A percentile compares a stretch with the other conserved stretches of the same genome.
Evolutionary conservation across 2,888 invertebrate species (phyloP).

Genomic region (Iselma pallidipennis): DNA sequence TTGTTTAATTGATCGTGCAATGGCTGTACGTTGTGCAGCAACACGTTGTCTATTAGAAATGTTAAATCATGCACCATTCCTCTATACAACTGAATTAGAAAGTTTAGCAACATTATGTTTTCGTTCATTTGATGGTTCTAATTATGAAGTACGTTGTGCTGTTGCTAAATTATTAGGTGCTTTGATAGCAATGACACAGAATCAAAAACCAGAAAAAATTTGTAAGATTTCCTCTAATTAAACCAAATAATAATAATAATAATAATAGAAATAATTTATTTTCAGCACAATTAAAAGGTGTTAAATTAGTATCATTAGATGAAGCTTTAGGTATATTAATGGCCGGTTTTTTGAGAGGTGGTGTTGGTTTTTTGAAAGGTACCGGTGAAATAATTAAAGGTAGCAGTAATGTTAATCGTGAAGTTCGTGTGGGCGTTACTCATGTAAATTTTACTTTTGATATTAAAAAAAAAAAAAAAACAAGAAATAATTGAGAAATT

Average conservation of each 20-base stretch:
- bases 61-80: constrained; percentile 82
- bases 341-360: constrained; percentile 93
- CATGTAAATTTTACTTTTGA: constrained; percentile 69
- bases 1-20: constrained; percentile 87
- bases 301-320: constrained; percentile 78
- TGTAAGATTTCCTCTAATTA: constrained; percentile 41
- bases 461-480: constrained; percentile 2
- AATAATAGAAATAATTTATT: constrained; percentile 5
- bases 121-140: constrained; percentile 88
- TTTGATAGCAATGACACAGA: constrained; percentile 83
- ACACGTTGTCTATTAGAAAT: constrained; percentile 89
- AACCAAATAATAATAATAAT: not conserved
- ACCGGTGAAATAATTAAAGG: constrained; percentile 96
- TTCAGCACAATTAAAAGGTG: constrained; percentile 57
- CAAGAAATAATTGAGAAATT: constrained; percentile 21
- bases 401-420: constrained; percentile 88
- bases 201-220: constrained; percentile 60
- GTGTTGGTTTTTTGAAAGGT: constrained; percentile 91
- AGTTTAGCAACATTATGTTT: constrained; percentile 90
- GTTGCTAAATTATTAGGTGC: constrained; percentile 91
- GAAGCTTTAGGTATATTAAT: constrained; percentile 90
- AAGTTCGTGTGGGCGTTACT: constrained; percentile 96
- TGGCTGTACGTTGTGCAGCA: constrained; percentile 92
- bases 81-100: constrained; percentile 89
- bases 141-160: constrained; percentile 89